Evolutionary conservation across 2,113 vertebrate genomes (phyloP).

Genomic region (Forbesichthys agassizii): DNA sequence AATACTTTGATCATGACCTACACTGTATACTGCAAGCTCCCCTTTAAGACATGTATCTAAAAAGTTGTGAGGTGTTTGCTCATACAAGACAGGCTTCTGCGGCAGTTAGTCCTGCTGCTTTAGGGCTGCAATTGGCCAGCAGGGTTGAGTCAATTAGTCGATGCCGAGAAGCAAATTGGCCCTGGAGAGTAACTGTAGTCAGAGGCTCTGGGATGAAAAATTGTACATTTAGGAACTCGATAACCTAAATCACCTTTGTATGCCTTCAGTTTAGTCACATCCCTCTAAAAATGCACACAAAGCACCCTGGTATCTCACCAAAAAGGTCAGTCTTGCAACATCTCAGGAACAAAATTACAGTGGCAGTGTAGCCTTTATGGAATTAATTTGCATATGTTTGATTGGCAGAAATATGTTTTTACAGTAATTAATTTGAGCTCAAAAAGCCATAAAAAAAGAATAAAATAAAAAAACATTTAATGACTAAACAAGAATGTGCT

Average conservation of each 20-base stretch:
- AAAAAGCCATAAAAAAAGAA: background rate
- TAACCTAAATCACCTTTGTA: conserved; percentile 18
- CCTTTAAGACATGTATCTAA: too few species aligned
- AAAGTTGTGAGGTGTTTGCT: conserved; percentile 4
- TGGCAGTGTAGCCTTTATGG: background rate
- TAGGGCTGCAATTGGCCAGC: conserved; percentile 22
- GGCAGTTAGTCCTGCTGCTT: background rate
- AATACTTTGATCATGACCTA: too few species aligned
- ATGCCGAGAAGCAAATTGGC: conserved; percentile 10
- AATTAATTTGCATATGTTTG: background rate
- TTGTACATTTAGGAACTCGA: conserved; percentile 35
- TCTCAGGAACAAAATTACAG: conserved; percentile 10
- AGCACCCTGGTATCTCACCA: conserved; percentile 8
- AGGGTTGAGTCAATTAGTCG: conserved; percentile 43
- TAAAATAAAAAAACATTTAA: background rate
- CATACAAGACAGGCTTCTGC: background rate
- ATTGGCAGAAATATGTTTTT: background rate
- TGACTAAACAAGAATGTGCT: background rate
- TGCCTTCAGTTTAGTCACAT: conserved; percentile 26
- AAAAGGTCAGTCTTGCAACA: conserved; percentile 29
- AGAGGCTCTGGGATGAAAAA: conserved; percentile 47
- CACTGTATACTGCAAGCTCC: background rate
- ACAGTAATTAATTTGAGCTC: too few species aligned
- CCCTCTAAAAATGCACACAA: conserved; percentile 48
- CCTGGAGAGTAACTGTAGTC: conserved; percentile 46